Percentiles rank a stretch among this genome's conserved stretches.
Conservation (phyloP, 2,888 invertebrate species). For the Oscheius myriophilus region DNA sequence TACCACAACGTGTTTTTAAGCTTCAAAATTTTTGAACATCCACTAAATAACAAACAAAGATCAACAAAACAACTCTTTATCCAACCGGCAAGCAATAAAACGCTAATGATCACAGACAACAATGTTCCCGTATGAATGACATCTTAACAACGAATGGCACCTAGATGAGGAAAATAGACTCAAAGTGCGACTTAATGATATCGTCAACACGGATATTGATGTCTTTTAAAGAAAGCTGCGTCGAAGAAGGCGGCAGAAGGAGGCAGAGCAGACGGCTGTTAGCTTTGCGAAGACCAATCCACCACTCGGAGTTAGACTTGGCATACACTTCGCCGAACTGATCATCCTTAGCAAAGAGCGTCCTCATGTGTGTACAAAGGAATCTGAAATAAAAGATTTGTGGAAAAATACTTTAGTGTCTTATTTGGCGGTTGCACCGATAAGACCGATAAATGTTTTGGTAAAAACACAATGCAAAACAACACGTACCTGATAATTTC, state of each 20-base stretch:
- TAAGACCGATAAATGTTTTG: not conserved
- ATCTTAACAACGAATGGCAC: not conserved
- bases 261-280: conserved; percentile 58
- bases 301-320: conserved; percentile 66
- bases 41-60: too few species aligned
- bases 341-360: conserved; percentile 52
- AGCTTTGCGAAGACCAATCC: conserved; percentile 66
- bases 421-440: not conserved
- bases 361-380: conserved; percentile 60
- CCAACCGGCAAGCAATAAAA: too few species aligned
- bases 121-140: not conserved
- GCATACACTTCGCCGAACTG: conserved; percentile 58
- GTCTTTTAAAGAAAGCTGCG: conserved; percentile 53
- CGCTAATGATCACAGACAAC: conserved; percentile 1
- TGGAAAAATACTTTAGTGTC: too few species aligned
- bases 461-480: not conserved
- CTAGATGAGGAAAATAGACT: conserved; percentile 55
- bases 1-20: too few species aligned
- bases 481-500: conserved; percentile 42
- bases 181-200: conserved; percentile 57
- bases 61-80: too few species aligned
- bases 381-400: conserved; percentile 53
- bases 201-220: conserved; percentile 50
- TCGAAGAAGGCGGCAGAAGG: conserved; percentile 54
- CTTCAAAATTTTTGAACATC: too few species aligned